These are phyloP conservation scores for Buceros bicornis DNA, from an alignment of 2,797 vertebrate genomes.

Conservation along the genomic window DNA sequence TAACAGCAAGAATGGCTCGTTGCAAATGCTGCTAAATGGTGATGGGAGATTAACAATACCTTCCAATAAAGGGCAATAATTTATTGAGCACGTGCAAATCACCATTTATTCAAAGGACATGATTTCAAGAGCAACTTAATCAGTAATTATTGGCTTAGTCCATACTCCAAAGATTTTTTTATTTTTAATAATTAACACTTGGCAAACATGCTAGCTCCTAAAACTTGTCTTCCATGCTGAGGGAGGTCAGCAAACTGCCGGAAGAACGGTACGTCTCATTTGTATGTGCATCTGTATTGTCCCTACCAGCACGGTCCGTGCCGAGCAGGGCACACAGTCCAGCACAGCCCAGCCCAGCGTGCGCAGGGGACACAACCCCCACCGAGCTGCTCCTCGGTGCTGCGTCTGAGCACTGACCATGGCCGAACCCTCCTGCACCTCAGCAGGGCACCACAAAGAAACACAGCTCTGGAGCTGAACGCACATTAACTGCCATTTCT, in stretches of 20 bases:
- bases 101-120: slow-evolving; percentile 34
- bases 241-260: neutral
- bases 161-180: slow-evolving; percentile 53
- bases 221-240: neutral
- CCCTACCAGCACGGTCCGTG: accelerated
- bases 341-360: neutral
- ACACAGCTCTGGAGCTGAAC: neutral
- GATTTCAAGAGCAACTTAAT: slow-evolving; percentile 42
- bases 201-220: neutral
- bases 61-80: slow-evolving; percentile 4
- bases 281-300: accelerated
- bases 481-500: neutral
- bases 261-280: neutral
- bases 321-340: accelerated
- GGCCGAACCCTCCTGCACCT: neutral
- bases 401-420: accelerated
- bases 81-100: slow-evolving; percentile 4
- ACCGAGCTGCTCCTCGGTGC: neutral
- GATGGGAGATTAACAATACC: slow-evolving; percentile 18
- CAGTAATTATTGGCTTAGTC: slow-evolving; percentile 17
- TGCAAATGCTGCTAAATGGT: slow-evolving; percentile 39
- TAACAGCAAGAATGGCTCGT: neutral
- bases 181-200: slow-evolving; percentile 56
- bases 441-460: neutral
- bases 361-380: neutral